phyloP scores from a whole-genome alignment of 2,797 vertebrate species.

The Geotrypetes seraphini region DNA sequence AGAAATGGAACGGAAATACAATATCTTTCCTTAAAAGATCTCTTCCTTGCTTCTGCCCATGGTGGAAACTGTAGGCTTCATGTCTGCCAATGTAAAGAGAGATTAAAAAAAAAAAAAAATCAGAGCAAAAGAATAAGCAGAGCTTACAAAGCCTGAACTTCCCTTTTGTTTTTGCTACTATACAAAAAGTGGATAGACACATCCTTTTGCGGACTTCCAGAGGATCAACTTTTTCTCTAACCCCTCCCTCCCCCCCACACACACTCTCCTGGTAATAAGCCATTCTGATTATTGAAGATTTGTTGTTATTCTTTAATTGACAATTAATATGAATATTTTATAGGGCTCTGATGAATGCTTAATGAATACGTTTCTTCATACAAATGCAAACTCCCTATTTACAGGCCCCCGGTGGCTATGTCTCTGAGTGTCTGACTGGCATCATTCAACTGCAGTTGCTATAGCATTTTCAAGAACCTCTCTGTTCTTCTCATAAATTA shows the following conservation, averaged over 20 bases:
- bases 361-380: slow-evolving; percentile 56
- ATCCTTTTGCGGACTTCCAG: slow-evolving; percentile 48
- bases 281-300: slow-evolving; percentile 49
- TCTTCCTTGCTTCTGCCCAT: too few relatives aligned
- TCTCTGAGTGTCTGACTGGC: slow-evolving; percentile 47
- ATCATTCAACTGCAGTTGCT: slow-evolving; percentile 83
- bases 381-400: slow-evolving; percentile 64
- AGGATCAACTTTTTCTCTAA: slow-evolving; percentile 38
- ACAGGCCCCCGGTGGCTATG: slow-evolving; percentile 54
- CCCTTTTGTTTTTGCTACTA: slow-evolving; percentile 55
- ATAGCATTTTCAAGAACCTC: slow-evolving; percentile 97
- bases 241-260: too few relatives aligned
- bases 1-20: too few relatives aligned
- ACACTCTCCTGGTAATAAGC: slow-evolving; percentile 40
- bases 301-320: slow-evolving; percentile 30
- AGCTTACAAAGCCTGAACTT: slow-evolving; percentile 46
- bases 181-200: slow-evolving; percentile 56
- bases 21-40: too few relatives aligned
- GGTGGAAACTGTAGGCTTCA: too few relatives aligned
- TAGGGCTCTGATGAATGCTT: slow-evolving; percentile 48
- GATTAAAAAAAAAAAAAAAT: too few relatives aligned
- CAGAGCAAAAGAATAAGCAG: slow-evolving; percentile 39
- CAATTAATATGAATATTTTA: slow-evolving; percentile 54
- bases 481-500: slow-evolving; percentile 97
- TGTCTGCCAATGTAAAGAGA: too few relatives aligned